Evolutionary conservation across 2,888 invertebrate genomes (phyloP), one percentile per base, ranked within the genome.

Genomic region (Lydus trimaculatus): DNA sequence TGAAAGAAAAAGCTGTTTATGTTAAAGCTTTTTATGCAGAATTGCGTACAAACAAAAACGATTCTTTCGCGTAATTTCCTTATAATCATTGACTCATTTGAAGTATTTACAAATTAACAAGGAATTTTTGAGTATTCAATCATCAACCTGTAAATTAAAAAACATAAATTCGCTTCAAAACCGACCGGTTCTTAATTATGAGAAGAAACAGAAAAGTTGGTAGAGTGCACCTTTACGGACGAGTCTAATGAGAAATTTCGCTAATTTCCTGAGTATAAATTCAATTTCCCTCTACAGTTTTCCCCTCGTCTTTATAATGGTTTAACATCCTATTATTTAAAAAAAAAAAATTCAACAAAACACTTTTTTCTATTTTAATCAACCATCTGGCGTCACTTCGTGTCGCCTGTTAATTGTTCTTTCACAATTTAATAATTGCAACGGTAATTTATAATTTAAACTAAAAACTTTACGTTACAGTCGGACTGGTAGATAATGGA

Each of bases 221-320:
- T 23, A 60, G 23, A n/a, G 25, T 39, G 13, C 39, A 61, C 61
- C 23, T 61, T 33, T 33, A 25, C 33, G 36, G 33, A 61, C 36
- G 59, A 31, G 5, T 60, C 31, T 61, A 61, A 61, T 61, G 61
- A 61, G 61, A 61, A 61, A 61, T 61, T 61, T 61, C 20, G 61
- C 43, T 61, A 61, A 61, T 61, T 61, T 61, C 61, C 61, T 36
- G 39, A n/a, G 61, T 39, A 13, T n/a, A 61, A 61, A 61, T 61
- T 61, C 61, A 61, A 61, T 61, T 61, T 61, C 61, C 58, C 25
- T 17, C 33, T 20, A 4, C 1, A 20, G 17, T 33, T 36, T n/a
- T 25, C 20, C 4, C 4, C 23, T 1, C n/a, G n/a, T n/a, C 11
- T 43, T 36, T 36, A 11, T 48, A 48, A 48, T 48, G 20, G 6